phyloP scores from a whole-genome alignment of 1,140 invertebrate species.

The Eulimnadia texana region DNA sequence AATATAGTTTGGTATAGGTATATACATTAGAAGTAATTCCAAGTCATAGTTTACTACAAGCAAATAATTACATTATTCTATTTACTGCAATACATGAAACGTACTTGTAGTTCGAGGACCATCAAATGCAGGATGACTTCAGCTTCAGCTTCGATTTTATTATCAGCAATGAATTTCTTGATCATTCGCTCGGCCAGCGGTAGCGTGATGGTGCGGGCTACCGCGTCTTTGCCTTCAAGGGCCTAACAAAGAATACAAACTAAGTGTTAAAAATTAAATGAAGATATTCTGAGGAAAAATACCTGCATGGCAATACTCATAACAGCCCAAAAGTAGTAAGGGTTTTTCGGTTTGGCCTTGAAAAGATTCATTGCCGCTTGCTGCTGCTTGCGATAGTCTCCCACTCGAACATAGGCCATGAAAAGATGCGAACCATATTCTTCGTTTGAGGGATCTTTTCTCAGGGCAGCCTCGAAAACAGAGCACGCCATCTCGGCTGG shows the following conservation, averaged over 20 bases:
- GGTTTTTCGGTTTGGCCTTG: constrained; percentile 81
- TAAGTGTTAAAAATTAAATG: background rate
- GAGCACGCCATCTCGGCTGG: constrained; percentile 77
- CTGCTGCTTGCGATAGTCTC: constrained; percentile 83
- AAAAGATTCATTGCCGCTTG: constrained; percentile 74
- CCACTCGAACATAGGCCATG: constrained; percentile 83
- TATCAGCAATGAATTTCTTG: constrained; percentile 72
- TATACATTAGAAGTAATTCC: too few species aligned
- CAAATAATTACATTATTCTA: too few species aligned
- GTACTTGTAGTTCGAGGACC: constrained; percentile 61
- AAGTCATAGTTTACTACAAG: too few species aligned
- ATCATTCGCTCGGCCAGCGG: constrained; percentile 66
- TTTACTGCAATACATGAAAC: too few species aligned
- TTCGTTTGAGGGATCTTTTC: constrained; percentile 72
- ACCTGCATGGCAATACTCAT: constrained; percentile 89
- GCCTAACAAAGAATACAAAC: constrained; percentile 25
- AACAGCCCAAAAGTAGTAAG: constrained; percentile 94
- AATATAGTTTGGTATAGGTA: background rate
- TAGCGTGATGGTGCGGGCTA: constrained; percentile 45
- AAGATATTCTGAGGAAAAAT: background rate
- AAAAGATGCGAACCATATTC: constrained; percentile 86
- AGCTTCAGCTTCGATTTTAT: constrained; percentile 82
- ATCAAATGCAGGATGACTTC: constrained; percentile 83
- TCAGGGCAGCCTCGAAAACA: constrained; percentile 74
- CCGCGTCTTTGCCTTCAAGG: constrained; percentile 26